phyloP scores from a whole-genome alignment of 2,888 invertebrate genomes.

The Slavum lentiscoides region DNA sequence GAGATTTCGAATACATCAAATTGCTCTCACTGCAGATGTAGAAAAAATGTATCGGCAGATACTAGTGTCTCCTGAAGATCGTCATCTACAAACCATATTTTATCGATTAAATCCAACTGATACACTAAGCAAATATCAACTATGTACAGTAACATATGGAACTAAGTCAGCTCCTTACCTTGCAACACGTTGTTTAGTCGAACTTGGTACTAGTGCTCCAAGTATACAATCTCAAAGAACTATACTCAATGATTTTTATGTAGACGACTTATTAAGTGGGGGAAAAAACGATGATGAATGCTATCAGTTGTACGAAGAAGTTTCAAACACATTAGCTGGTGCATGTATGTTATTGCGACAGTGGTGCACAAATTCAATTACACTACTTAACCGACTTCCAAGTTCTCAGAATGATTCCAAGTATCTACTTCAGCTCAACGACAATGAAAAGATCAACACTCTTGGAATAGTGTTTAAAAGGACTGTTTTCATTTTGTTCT shows the following conservation, averaged over 20 bases:
- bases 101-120: background rate
- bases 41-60: too few species aligned
- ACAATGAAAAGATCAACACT: background rate
- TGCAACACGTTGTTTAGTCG: background rate
- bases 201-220: background rate
- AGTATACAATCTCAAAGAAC: background rate
- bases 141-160: too few species aligned
- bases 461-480: background rate
- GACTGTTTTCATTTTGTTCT: background rate
- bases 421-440: background rate
- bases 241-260: background rate
- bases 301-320: background rate
- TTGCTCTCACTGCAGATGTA: too few species aligned
- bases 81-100: background rate
- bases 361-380: background rate
- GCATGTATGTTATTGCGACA: background rate
- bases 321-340: background rate
- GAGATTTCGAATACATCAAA: background rate
- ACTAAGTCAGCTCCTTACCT: background rate
- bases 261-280: background rate
- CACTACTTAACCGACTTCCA: background rate
- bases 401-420: background rate
- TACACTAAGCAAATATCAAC: background rate
- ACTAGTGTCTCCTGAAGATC: too few species aligned
- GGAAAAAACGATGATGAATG: background rate